Evolutionary conservation across 2,888 invertebrate genomes (phyloP), one percentile per base, ranked within the genome.

Genomic region (Bugula neritina): DNA sequence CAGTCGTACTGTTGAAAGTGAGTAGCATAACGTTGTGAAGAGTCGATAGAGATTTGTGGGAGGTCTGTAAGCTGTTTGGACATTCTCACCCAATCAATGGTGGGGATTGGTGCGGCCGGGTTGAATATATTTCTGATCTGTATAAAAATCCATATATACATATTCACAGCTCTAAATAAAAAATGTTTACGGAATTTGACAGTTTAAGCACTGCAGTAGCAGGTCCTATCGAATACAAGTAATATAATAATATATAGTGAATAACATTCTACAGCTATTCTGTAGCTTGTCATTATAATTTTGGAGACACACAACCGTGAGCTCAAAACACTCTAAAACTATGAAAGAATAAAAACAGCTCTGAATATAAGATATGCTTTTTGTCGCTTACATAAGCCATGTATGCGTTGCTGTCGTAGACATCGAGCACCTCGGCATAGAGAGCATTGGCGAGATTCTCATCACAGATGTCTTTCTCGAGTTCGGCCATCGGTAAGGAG

Each of bases 1-100:
- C 63, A 63, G 31, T 63, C 31, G 27, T 63, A 63, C 63, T 63
- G 29, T 2, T 34, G 13, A n/a, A 63, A 63, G 63, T 31, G 63
- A 3, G 13, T n/a, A 27, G 27, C 27, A n/a, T 29, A 63, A 34
- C 27, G 5, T 31, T 63, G 2, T n/a, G 34, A 27, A 2, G 63
- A 13, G 10, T 34, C 29, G 3, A 63, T n/a, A 25, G 10, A 2
- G n/a, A 27, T 17, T n/a, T 63, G 13, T 13, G 63, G 63, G 31
- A 63, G 63, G 31, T 63, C 63, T 2, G 63, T 63, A 3, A 31
- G 29, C 17, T 13, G 13, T 31, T 63, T 63, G 3, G 63, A 63
- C 63, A 63, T 29, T 10, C 31, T 27, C 17, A 63, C 63, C 63
- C 63, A 63, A 34, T 63, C 63, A 29, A 63, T n/a, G 10, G 63